These are phyloP conservation scores for Agrotis exclamationis DNA, from an alignment of 2,888 invertebrate genomes.

Conservation along the genomic window DNA sequence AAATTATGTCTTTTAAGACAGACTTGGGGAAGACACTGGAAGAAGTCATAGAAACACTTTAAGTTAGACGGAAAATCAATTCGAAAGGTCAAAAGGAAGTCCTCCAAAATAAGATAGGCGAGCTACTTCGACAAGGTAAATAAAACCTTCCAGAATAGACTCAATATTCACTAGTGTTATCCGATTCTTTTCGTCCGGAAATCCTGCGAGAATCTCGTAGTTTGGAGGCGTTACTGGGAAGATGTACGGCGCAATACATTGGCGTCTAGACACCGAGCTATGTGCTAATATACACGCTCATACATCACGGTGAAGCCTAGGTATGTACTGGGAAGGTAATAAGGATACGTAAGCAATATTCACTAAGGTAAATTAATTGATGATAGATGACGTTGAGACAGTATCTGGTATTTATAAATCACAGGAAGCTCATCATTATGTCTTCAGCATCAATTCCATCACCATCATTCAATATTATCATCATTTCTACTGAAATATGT, in stretches of 20 bases:
- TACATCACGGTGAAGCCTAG: slow-evolving; percentile 31
- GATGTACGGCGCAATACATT: slow-evolving; percentile 43
- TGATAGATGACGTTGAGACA: neutral
- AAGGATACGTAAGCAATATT: neutral
- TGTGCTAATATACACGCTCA: slow-evolving; percentile 45
- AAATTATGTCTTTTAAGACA: too few species aligned
- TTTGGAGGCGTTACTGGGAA: slow-evolving; percentile 12
- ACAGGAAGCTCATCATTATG: neutral
- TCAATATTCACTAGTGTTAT: slow-evolving; percentile 18
- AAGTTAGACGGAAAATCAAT: neutral
- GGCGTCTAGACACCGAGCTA: slow-evolving; percentile 54
- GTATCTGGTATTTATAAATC: neutral
- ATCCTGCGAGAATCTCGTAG: slow-evolving; percentile 3
- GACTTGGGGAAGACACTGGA: too few species aligned
- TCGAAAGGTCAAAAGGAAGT: neutral
- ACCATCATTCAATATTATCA: too few species aligned
- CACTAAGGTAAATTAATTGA: neutral
- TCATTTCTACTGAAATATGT: too few species aligned
- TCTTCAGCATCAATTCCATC: neutral
- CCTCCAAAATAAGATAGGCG: neutral
- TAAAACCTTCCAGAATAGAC: slow-evolving; percentile 2
- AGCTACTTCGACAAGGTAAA: slow-evolving; percentile 10
- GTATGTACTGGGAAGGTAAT: slow-evolving; percentile 4
- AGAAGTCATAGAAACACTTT: too few species aligned
- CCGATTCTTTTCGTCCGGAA: slow-evolving; percentile 24